phyloP scores from a whole-genome alignment of 2,797 vertebrate genomes.

The Sebastes hopkinsi region DNA sequence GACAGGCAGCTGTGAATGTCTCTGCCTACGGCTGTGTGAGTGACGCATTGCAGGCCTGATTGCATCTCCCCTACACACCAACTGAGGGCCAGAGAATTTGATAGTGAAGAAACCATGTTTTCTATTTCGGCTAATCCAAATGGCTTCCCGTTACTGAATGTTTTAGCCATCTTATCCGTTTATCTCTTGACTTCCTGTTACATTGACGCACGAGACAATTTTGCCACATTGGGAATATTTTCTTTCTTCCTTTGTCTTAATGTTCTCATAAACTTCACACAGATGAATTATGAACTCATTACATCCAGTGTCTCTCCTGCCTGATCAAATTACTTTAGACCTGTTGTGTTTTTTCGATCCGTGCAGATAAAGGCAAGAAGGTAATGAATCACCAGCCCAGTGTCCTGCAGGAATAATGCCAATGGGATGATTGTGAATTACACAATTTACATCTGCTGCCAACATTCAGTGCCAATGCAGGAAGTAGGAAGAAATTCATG shows the following conservation, averaged over 20 bases:
- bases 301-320: neutral
- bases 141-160: conserved; percentile 1
- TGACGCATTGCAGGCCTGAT: conserved; percentile 65
- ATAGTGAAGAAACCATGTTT: conserved; percentile 5
- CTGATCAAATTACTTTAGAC: neutral
- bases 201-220: neutral
- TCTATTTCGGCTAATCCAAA: neutral
- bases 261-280: neutral
- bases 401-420: neutral
- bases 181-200: neutral
- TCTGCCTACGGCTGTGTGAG: conserved; percentile 52
- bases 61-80: conserved; percentile 34
- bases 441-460: neutral
- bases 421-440: neutral
- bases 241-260: neutral
- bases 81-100: conserved; percentile 21
- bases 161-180: neutral
- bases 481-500: neutral
- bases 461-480: neutral
- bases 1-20: conserved; percentile 64
- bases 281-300: conserved; percentile 1
- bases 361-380: neutral
- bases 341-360: neutral
- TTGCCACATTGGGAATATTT: neutral
- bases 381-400: neutral